Evolutionary conservation across 2,888 invertebrate species (phyloP).

Genomic region (Troides helena): DNA sequence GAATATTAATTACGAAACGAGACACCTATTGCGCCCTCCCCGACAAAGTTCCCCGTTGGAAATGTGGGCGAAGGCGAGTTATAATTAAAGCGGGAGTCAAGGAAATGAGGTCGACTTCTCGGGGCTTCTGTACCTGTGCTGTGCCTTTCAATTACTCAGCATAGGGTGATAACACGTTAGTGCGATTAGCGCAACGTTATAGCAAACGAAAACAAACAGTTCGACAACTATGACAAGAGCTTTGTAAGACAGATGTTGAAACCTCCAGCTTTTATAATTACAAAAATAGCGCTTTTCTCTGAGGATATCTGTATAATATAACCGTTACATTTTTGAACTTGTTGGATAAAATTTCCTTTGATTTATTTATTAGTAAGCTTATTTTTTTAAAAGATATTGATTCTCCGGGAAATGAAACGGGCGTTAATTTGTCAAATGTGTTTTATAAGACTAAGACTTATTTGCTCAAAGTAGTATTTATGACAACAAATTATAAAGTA

Average conservation of each 20-base stretch:
- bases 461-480: too few relatives aligned
- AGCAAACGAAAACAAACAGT: not conserved
- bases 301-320: not conserved
- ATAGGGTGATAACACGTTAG: constrained; percentile 42
- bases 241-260: not conserved
- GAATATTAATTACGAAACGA: constrained; percentile 33
- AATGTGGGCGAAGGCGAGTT: constrained; percentile 47
- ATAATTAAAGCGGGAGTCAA: constrained; percentile 53
- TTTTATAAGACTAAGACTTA: too few relatives aligned
- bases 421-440: too few relatives aligned
- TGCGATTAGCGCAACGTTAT: constrained; percentile 34
- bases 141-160: constrained; percentile 37
- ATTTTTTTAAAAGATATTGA: too few relatives aligned
- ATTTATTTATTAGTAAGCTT: too few relatives aligned
- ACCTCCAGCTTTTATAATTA: not conserved
- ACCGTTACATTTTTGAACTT: too few relatives aligned
- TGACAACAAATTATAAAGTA: too few relatives aligned
- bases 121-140: constrained; percentile 37
- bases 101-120: constrained; percentile 50
- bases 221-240: not conserved
- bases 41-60: constrained; percentile 31
- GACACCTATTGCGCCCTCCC: constrained; percentile 33
- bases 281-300: not conserved
- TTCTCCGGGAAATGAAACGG: too few relatives aligned
- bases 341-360: too few relatives aligned